Conservation (phyloP, 2,797 vertebrate genomes). For the Premnoplex brunnescens region DNA sequence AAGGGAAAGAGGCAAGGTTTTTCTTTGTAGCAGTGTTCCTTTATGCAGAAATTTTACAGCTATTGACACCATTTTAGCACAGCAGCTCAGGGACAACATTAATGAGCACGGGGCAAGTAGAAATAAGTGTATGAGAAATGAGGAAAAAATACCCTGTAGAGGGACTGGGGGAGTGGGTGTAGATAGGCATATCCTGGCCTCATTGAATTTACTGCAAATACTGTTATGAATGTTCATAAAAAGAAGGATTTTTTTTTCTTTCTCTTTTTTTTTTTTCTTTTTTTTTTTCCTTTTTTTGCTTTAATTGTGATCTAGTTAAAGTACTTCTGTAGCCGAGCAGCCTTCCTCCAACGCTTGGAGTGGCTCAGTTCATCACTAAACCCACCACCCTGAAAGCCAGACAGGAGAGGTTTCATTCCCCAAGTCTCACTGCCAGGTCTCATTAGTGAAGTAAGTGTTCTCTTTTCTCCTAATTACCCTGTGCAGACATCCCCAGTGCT, state of each 20-base stretch:
- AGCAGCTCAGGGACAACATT: not conserved
- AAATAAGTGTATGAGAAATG: not conserved
- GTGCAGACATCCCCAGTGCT: not conserved
- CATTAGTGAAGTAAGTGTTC: not conserved
- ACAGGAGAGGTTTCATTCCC: not conserved
- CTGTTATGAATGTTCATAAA: not conserved
- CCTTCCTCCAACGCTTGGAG: not conserved
- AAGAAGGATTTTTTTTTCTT: not conserved
- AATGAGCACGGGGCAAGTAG: not conserved
- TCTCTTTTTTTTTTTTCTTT: not conserved
- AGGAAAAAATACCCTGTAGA: not conserved
- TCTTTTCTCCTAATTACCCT: not conserved
- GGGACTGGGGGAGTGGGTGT: not conserved
- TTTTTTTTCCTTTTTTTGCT: not conserved
- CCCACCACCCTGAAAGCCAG: not conserved
- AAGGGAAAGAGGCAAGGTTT: not conserved
- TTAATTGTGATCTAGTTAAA: not conserved
- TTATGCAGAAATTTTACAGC: constrained; percentile 17
- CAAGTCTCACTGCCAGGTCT: not conserved
- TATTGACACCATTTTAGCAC: not conserved
- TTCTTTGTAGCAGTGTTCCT: not conserved
- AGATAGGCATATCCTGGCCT: not conserved
- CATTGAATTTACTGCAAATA: not conserved
- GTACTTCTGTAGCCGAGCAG: not conserved
- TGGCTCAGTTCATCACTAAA: not conserved